Base-by-base conservation (phyloP, 2,888 invertebrate genomes). In the Troglohyphantes excavatus region DNA sequence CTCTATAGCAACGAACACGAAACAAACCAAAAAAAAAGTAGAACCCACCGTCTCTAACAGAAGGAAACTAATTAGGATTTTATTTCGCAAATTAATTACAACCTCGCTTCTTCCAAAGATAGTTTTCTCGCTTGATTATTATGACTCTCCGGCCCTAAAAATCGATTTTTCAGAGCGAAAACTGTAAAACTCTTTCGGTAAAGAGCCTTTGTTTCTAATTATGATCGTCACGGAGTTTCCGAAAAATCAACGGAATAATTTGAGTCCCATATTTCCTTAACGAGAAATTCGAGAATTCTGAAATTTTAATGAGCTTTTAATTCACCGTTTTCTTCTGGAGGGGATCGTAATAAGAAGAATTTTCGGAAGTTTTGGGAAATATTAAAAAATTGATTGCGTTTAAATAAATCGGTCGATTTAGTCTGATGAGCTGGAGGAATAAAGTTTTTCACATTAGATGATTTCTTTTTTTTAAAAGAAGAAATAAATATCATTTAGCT, bases 251-350 rank as follows among this genome's bases (percentile, higher is more conserved):
- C 76, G 33, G 43, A 65, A 26, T 78, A 65, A 65, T 78, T 78
- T 33, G 78, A 78, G 65, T 65, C 63, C 39, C 78, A 61, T 33
- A 75, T 43, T 78, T 65, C 43, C 63, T 65, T 78, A 78, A 78
- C 78, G 65, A 78, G 63, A 65, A 78, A 78, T 78, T 65, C 65
- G 78, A 78, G 65, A 78, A 65, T 65, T 63, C 63, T 17, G 78
- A 65, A 78, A 78, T 43, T 78, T 65, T 78, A 78, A 78, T 78
- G 78, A 78, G 78, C 78, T 78, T 78, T 78, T 78, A 78, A 78
- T 78, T 21, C 78, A n/a, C 23, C 46, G 6, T 46, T 46, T 72
- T 72, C 27, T 53, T 39, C 53, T 17, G n/a, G 33, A n/a, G 13
- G 17, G 0, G 53, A n/a, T 53, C 53, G 13, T 53, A 5, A 53